Conservation (phyloP, 2,113 vertebrate genomes). For the Malurus alboscapulatus region DNA sequence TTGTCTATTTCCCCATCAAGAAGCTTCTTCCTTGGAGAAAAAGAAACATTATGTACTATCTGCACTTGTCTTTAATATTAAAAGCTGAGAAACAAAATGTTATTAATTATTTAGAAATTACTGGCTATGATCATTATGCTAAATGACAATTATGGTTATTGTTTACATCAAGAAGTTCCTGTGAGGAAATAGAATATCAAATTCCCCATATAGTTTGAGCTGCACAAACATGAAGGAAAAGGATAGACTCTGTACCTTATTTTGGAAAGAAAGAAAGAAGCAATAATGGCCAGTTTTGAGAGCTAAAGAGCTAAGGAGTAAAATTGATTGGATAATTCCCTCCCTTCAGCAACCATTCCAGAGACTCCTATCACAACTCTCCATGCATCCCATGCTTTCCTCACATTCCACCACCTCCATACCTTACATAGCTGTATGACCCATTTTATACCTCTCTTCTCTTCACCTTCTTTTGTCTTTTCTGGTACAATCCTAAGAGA, state of each 20-base stretch:
- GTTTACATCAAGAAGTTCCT: background rate
- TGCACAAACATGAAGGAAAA: background rate
- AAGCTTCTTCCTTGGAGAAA: background rate
- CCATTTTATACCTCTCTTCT: background rate
- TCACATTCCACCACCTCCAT: background rate
- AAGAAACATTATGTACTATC: background rate
- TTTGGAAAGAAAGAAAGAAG: background rate
- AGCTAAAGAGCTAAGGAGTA: background rate
- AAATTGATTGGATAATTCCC: background rate
- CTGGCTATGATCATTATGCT: conserved; percentile 27
- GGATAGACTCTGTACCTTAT: background rate
- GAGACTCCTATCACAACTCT: background rate
- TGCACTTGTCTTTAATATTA: conserved; percentile 36
- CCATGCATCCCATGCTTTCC: background rate
- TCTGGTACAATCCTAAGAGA: background rate
- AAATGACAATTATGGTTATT: background rate
- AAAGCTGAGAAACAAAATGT: conserved; percentile 4
- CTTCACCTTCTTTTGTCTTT: background rate
- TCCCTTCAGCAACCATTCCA: background rate
- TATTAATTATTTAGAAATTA: conserved; percentile 48
- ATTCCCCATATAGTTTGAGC: background rate
- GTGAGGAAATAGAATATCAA: background rate
- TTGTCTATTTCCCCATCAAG: background rate
- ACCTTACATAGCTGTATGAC: background rate
- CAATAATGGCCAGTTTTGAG: background rate